Conservation (phyloP, 2,888 invertebrate species). For the Luperina testacea region DNA sequence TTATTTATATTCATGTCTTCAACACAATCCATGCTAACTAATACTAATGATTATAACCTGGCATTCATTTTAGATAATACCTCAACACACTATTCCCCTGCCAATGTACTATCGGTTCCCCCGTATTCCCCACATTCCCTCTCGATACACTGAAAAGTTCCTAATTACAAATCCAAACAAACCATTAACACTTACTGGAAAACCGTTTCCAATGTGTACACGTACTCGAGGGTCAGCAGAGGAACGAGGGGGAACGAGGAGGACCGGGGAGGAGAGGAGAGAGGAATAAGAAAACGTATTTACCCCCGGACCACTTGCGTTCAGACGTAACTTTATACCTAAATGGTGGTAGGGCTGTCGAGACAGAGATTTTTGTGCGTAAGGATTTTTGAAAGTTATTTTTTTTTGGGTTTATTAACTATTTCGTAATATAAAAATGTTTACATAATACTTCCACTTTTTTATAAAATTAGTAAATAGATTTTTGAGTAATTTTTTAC, state of each 20-base stretch:
- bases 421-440: not conserved
- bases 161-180: constrained; percentile 83
- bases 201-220: constrained; percentile 69
- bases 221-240: constrained; percentile 62
- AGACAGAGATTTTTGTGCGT: not conserved
- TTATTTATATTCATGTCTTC: not conserved
- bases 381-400: not conserved
- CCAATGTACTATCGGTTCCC: not conserved
- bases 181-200: constrained; percentile 73
- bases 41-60: not conserved
- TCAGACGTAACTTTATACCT: constrained; percentile 81
- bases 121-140: constrained; percentile 6
- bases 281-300: constrained; percentile 84
- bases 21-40: not conserved
- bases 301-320: constrained; percentile 81
- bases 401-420: not conserved
- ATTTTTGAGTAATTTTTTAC: not conserved
- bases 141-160: constrained; percentile 60
- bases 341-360: constrained; percentile 77
- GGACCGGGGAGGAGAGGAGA: constrained; percentile 47
- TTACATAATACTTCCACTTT: too few relatives aligned
- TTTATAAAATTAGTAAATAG: not conserved
- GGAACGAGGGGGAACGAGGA: constrained; percentile 39
- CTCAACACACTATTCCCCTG: not conserved
- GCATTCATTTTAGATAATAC: not conserved